Evolutionary conservation across 1,140 invertebrate species (phyloP).

Genomic region (Drosophila serrata): DNA sequence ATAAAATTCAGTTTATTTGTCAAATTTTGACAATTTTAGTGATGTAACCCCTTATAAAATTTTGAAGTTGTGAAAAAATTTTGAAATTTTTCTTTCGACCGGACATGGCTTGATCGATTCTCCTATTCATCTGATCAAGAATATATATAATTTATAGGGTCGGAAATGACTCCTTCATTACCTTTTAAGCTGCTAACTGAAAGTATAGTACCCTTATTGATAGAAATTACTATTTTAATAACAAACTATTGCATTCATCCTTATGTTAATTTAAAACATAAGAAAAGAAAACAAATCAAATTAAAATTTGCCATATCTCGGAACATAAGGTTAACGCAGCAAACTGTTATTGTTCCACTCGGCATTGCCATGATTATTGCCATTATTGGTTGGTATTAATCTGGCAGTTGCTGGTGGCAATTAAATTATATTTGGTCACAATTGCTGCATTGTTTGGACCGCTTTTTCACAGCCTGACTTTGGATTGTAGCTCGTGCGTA

Average conservation of each 20-base stretch:
- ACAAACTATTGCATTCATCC: background rate
- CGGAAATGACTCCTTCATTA: too few relatives aligned
- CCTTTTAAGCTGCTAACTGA: too few relatives aligned
- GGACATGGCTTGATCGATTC: too few relatives aligned
- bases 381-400: constrained; percentile 25
- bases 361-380: constrained; percentile 4
- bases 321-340: background rate
- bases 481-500: constrained; percentile 57
- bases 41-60: too few relatives aligned
- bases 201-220: background rate
- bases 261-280: background rate
- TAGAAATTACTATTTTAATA: background rate
- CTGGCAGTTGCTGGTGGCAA: constrained; percentile 24
- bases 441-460: constrained; percentile 57
- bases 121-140: too few relatives aligned
- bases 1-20: too few relatives aligned
- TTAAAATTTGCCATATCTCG: background rate
- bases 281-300: background rate
- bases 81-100: too few relatives aligned
- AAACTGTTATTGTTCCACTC: background rate
- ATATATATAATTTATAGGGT: too few relatives aligned
- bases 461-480: constrained; percentile 12
- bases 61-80: too few relatives aligned
- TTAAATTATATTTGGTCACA: constrained; percentile 69
- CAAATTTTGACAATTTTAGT: too few relatives aligned